phyloP scores from a whole-genome alignment of 2,888 invertebrate species.

The Cylloceria caligata region DNA sequence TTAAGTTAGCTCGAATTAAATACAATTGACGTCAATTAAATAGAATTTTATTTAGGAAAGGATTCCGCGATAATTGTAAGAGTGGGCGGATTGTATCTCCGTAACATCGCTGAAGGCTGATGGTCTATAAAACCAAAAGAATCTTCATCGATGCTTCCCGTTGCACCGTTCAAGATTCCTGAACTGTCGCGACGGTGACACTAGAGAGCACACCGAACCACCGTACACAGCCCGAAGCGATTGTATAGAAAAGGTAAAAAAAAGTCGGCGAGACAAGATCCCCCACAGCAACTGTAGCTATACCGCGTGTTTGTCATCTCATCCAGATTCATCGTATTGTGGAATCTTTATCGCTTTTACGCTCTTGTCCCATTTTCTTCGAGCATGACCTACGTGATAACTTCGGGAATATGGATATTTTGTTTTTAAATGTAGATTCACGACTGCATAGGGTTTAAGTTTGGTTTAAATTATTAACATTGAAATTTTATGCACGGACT shows the following conservation, averaged over 20 bases:
- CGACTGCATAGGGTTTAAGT: too few relatives aligned
- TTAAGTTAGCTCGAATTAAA: too few relatives aligned
- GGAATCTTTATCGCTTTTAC: background rate
- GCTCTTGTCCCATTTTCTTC: background rate
- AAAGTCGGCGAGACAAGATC: conserved; percentile 75
- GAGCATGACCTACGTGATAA: background rate
- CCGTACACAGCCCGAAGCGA: conserved; percentile 68
- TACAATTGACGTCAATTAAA: too few relatives aligned
- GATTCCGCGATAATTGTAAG: background rate
- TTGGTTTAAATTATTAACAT: too few relatives aligned
- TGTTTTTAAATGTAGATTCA: too few relatives aligned
- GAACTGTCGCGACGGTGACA: conserved; percentile 24
- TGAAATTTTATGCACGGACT: too few relatives aligned
- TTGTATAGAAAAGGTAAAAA: conserved; percentile 73
- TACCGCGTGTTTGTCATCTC: background rate
- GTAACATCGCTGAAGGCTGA: background rate
- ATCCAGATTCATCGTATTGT: conserved; percentile 3
- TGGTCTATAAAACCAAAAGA: background rate
- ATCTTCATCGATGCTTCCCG: conserved; percentile 17
- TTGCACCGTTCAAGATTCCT: conserved; percentile 19
- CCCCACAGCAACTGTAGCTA: conserved; percentile 1
- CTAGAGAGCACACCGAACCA: conserved; percentile 25
- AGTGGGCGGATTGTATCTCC: background rate
- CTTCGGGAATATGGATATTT: too few relatives aligned
- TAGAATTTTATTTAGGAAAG: too few relatives aligned